Evolutionary conservation across 2,113 vertebrate species (phyloP).

Genomic region (Indicator maculatus): DNA sequence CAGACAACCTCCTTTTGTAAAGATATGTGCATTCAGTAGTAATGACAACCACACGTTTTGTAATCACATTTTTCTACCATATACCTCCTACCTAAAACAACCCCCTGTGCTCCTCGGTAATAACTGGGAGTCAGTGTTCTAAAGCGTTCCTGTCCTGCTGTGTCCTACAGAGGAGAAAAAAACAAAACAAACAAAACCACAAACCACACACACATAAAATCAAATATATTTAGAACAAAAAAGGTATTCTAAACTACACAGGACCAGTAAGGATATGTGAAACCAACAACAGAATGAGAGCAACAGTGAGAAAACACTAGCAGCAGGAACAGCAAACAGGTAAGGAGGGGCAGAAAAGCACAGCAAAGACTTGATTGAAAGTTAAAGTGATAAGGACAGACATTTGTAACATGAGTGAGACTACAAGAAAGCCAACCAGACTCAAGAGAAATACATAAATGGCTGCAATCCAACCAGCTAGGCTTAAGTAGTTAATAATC

Average conservation of each 20-base stretch:
- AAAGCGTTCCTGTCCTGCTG: conserved; percentile 70
- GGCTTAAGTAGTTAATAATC: background rate
- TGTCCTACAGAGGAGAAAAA: conserved; percentile 29
- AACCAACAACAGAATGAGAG: background rate
- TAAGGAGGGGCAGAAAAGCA: background rate
- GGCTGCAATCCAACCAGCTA: background rate
- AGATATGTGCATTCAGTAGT: background rate
- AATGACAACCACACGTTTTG: background rate
- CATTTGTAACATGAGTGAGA: background rate
- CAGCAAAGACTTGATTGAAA: background rate
- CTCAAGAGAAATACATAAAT: background rate
- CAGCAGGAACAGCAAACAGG: background rate
- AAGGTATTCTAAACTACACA: background rate
- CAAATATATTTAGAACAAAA: background rate
- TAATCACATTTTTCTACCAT: background rate
- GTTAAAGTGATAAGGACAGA: background rate
- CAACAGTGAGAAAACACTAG: background rate
- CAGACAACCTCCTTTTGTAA: background rate
- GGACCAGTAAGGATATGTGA: background rate
- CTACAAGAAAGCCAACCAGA: background rate
- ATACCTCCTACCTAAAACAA: conserved; percentile 59
- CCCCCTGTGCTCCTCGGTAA: conserved; percentile 68
- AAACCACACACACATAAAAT: background rate
- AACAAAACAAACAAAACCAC: background rate
- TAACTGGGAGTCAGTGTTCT: conserved; percentile 61